Percentiles rank a stretch among this genome's conserved stretches.
These are phyloP conservation scores for Atrichornis clamosus DNA, from an alignment of 2,113 vertebrate genomes.

Conservation along the genomic window DNA sequence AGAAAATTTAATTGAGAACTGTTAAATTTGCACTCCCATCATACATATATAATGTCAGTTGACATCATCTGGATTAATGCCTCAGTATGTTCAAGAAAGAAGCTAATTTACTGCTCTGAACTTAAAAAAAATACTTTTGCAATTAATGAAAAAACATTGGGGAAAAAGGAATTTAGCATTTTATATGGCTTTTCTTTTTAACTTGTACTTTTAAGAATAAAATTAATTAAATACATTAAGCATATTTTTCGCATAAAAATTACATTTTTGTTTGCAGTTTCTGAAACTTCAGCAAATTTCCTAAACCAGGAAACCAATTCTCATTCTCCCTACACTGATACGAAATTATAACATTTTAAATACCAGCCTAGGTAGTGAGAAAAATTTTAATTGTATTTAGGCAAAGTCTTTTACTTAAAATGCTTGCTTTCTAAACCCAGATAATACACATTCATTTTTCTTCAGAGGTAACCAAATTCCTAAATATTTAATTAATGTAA, in stretches of 20 bases:
- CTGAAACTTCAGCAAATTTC: neutral
- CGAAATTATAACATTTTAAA: neutral
- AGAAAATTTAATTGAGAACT: neutral
- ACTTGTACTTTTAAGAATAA: neutral
- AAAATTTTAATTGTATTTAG: neutral
- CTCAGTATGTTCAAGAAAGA: neutral
- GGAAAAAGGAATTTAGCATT: neutral
- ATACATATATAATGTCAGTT: accelerated
- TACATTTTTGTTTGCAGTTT: neutral
- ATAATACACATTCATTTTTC: neutral
- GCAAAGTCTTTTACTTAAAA: neutral
- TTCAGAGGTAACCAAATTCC: neutral
- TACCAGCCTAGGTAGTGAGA: neutral
- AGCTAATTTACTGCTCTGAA: neutral
- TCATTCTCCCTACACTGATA: neutral
- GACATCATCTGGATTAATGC: neutral
- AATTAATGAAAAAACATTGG: neutral
- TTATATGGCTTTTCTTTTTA: neutral
- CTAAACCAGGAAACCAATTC: neutral
- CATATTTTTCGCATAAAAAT: neutral
- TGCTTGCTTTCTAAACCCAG: neutral
- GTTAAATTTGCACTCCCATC: neutral
- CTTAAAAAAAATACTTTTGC: neutral
- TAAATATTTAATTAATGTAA: neutral
- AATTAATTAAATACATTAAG: neutral